Evolutionary conservation across 2,797 vertebrate species (phyloP), one percentile per base, ranked within the genome.

Genomic region (Sternotherus odoratus): DNA sequence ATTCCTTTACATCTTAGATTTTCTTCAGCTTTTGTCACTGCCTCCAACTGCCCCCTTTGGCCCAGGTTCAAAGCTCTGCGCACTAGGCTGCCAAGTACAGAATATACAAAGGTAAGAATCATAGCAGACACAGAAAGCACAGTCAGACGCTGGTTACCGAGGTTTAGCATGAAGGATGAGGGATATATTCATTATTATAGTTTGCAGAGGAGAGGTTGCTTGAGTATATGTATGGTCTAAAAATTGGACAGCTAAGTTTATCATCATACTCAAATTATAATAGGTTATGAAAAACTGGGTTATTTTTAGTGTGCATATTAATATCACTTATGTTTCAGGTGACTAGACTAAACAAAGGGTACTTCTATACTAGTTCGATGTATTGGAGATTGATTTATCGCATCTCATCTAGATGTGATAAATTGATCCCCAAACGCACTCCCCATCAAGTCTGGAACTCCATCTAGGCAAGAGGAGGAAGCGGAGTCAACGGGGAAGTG

Each of bases 101-200:
- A 66, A 66, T 46, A 74, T 0, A 1, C 49, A 49, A 46, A 39
- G 39, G 56, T 4, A 21, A 1, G 5, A 5, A 19, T 74, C 33
- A 53, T 12, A 66, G 57, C 28, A 19, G 8, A 39, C 74, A 12
- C 43, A 66, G 69, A 17, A 57, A 66, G 39, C 1, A 0, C 57
- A 8, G 60, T 17, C 0, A 3, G 1, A 39, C 21, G 33, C 2
- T 17, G 74, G 8, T 4, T 8, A 80, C 51, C 8, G 57, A 4
- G 3, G 60, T 17, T 16, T n/a, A 46, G 13, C 15, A 10, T 46
- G 1, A 53, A 72, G 39, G 74, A 39, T 28, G 39, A 46, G 69
- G 13, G 24, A 43, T 15, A 46, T 46, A 46, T 74, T 46, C 23
- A 8, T 43, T 9, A 74, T 46, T 74, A 46, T 12, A 74, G 24